Evolutionary conservation across 2,113 vertebrate genomes (phyloP), one percentile per base, ranked within the genome.

Genomic region (Leptodactylus fuscus): DNA sequence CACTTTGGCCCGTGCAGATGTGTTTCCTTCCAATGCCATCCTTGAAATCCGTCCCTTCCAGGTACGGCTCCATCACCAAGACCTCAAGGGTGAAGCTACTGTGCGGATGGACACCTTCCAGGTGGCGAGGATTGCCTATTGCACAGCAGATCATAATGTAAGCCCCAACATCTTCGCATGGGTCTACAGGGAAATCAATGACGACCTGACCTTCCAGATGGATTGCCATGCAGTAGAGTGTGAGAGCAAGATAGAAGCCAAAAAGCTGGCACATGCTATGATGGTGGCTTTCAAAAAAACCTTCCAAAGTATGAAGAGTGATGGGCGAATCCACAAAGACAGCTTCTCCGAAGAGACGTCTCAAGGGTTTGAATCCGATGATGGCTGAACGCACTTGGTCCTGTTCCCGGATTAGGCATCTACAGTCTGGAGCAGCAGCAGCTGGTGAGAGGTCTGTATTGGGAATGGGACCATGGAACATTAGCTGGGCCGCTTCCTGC

Each of bases 221-320:
- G 97, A 99, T 95, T 99, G 98, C 94, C 98, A 99, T 0, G 98
- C 97, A 0, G 97, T 99, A 13, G 96, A 98, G 92, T 99, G 98
- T 5, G 96, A 99, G 93, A 97, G 93, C 93, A 98, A 99, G 95
- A 92, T 98, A 22, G 96, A 98, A 94, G 98, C 98, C 90, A 99
- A 99, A 93, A 98, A 97, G 94, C 94, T 99, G 89, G 98, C 98
- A 2, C 98, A 99, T 3, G 95, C 97, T 69, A 99, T 99, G 98
- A 99, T 99, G 98, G 97, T 99, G 91, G 97, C 98, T 88, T 99
- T 99, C 93, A 97, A 92, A 94, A 98, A 98, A 93, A 99, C 98
- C 93, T 99, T 99, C 95, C 96, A 96, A 89, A 98, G 97, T 92
- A 99, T 99, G 98, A 97, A 96, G 91, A 98, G 96, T 0, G 98